Evolutionary conservation across 92 coral and sea anemone genomes (phyloP).

Genomic region (Diadumene lineata): DNA sequence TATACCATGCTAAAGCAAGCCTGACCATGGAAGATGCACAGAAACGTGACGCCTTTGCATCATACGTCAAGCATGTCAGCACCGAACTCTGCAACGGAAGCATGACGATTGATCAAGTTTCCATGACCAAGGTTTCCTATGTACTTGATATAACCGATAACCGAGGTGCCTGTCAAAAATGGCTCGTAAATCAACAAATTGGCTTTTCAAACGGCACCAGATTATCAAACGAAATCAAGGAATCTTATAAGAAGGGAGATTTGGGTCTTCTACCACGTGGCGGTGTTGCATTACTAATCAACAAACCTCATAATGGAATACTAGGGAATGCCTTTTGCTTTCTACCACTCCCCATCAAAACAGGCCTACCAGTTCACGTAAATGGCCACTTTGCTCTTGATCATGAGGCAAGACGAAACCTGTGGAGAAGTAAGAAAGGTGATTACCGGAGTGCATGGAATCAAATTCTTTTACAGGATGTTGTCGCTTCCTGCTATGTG

Average conservation of each 20-base stretch:
- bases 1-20: conserved; percentile 47
- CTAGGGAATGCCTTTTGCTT: conserved; percentile 75
- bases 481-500: conserved; percentile 74
- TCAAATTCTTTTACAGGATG: conserved; percentile 38
- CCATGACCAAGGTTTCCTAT: conserved; percentile 55
- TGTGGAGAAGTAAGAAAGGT: conserved; percentile 62
- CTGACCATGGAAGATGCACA: conserved; percentile 51
- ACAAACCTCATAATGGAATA: neutral
- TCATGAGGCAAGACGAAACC: conserved; percentile 57
- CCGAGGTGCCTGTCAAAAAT: conserved; percentile 52
- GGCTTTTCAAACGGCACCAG: conserved; percentile 43
- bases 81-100: conserved; percentile 11
- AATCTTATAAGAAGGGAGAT: conserved; percentile 42
- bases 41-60: conserved; percentile 53
- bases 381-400: conserved; percentile 91
- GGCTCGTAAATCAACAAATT: conserved; percentile 73
- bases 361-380: conserved; percentile 77
- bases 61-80: conserved; percentile 26
- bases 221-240: conserved; percentile 14
- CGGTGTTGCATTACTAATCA: conserved; percentile 71
- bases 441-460: conserved; percentile 76
- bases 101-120: conserved; percentile 31
- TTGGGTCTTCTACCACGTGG: conserved; percentile 92
- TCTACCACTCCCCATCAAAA: conserved; percentile 76
- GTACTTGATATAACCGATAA: conserved; percentile 53